Percentiles rank a stretch among this genome's conserved stretches.
Evolutionary conservation across 35 echinoderm and acorn worm species (phyloP).

Genomic region (Diadema setosum): DNA sequence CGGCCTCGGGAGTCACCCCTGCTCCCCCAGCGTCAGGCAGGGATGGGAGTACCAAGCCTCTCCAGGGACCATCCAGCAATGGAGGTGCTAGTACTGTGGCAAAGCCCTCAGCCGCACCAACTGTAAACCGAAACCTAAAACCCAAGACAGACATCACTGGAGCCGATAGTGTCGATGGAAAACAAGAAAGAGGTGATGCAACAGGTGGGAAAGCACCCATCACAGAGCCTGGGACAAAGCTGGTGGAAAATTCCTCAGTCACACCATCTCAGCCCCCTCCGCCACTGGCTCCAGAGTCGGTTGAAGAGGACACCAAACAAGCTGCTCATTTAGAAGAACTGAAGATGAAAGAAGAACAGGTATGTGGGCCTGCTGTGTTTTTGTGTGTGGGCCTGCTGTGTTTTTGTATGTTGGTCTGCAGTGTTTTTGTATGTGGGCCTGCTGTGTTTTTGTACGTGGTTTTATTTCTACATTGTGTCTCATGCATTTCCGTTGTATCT

Average conservation of each 20-base stretch:
- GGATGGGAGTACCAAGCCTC: background rate
- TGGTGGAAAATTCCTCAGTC: background rate
- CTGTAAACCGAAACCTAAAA: conserved; percentile 40
- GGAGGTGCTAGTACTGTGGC: background rate
- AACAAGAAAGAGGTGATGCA: too few species aligned
- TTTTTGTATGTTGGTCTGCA: too few species aligned
- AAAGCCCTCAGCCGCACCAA: background rate
- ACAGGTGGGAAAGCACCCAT: background rate
- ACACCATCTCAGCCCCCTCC: too few species aligned
- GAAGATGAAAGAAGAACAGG: background rate
- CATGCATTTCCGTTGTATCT: too few species aligned
- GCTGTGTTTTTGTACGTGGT: too few species aligned
- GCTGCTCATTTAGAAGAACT: background rate
- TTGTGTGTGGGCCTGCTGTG: too few species aligned
- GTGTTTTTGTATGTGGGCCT: too few species aligned
- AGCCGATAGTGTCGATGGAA: background rate
- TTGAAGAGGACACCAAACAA: background rate
- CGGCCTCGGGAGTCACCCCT: background rate
- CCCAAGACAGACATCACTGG: background rate
- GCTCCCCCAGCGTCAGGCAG: background rate
- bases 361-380: too few species aligned
- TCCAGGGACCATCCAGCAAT: background rate
- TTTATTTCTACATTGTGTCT: too few species aligned
- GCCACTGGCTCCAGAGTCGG: background rate
- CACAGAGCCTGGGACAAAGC: background rate